A percentile compares a stretch with the other conserved stretches of the same genome.
These are phyloP conservation scores for Sphaerodactylus townsendi DNA, from an alignment of 2,113 vertebrate genomes.

Conservation along the genomic window DNA sequence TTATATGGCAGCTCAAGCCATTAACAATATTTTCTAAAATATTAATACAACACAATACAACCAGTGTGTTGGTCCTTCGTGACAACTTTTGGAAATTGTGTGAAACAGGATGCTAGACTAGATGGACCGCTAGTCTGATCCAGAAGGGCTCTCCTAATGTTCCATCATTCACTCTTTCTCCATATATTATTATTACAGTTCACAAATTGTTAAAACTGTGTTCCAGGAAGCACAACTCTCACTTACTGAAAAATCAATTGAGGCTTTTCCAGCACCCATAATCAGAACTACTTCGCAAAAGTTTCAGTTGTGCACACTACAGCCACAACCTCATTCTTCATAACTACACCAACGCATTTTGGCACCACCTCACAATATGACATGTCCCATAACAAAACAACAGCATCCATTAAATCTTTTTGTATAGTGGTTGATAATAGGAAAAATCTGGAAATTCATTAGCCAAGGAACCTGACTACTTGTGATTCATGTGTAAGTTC, in stretches of 20 bases:
- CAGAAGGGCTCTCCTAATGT: no score
- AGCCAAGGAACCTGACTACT: no score
- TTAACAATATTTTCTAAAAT: not conserved
- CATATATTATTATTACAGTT: not conserved
- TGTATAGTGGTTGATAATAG: no score
- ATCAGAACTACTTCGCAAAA: not conserved
- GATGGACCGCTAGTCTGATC: no score
- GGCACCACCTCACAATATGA: not conserved
- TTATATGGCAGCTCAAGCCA: not conserved
- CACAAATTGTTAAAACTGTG: not conserved
- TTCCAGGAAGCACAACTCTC: not conserved
- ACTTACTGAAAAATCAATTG: not conserved
- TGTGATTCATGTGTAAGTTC: no score
- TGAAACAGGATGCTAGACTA: no score
- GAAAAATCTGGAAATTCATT: no score
- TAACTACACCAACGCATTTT: not conserved
- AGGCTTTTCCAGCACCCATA: not conserved
- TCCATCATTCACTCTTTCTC: not conserved
- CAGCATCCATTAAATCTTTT: no score
- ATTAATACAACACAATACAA: not conserved
- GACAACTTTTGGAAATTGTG: no score
- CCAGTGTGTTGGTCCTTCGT: no score
- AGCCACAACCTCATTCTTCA: not conserved
- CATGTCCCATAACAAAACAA: not conserved
- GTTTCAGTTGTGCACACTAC: not conserved